Evolutionary conservation across 2,797 vertebrate species (phyloP).

Genomic region (Mormyrops boulengeri): DNA sequence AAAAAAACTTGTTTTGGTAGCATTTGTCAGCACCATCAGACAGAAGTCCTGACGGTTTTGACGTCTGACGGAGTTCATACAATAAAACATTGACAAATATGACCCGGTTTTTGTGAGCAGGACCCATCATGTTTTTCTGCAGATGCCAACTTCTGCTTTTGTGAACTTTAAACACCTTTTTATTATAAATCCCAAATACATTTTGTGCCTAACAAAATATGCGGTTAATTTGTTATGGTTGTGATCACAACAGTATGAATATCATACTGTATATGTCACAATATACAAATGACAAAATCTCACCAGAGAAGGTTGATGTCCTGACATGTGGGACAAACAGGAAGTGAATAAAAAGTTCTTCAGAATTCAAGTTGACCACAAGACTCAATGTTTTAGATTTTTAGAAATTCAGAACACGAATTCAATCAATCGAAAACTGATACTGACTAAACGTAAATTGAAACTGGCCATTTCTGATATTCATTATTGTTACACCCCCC

Average conservation of each 20-base stretch:
- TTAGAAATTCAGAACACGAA: background rate
- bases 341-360: background rate
- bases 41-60: background rate
- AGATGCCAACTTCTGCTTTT: background rate
- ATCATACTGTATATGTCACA: background rate
- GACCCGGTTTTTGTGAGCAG: background rate
- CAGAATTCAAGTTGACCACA: background rate
- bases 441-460: background rate
- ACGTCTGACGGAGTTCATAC: background rate
- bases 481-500: background rate
- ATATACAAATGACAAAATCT: background rate
- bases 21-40: background rate
- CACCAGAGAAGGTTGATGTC: background rate
- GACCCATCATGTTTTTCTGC: background rate
- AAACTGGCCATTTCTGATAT: background rate
- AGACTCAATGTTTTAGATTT: background rate
- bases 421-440: background rate
- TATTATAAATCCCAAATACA: background rate
- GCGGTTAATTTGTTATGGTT: background rate
- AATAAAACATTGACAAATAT: background rate
- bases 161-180: background rate
- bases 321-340: background rate
- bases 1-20: background rate
- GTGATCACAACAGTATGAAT: background rate
- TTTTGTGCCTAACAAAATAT: background rate